Percentiles rank a stretch among this genome's conserved stretches.
These are phyloP conservation scores for Neelides sp. DNA, from an alignment of 1,140 invertebrate genomes.

Conservation along the genomic window DNA sequence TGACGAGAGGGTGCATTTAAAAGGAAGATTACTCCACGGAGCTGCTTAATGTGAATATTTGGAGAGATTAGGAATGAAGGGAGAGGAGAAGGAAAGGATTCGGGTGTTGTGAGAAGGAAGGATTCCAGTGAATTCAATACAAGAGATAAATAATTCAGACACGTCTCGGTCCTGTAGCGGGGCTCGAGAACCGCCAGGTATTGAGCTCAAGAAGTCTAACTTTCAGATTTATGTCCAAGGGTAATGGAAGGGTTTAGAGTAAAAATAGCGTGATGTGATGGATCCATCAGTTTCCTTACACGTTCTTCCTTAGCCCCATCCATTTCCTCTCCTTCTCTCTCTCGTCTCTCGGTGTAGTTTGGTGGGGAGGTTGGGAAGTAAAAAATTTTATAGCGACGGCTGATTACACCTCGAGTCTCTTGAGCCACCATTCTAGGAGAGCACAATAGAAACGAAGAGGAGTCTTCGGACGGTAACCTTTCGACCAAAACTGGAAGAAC, in stretches of 20 bases:
- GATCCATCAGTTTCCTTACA: no score
- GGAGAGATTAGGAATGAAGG: background rate
- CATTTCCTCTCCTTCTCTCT: no score
- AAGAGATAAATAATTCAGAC: slow-evolving; percentile 2
- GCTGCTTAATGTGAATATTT: background rate
- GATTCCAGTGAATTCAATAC: slow-evolving; percentile 3
- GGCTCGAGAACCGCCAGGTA: no score
- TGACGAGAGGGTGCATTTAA: slow-evolving; percentile 2
- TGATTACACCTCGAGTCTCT: slow-evolving; percentile 15
- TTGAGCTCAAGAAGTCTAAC: no score
- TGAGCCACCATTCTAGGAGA: background rate
- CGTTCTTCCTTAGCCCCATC: no score
- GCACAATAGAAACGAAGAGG: background rate
- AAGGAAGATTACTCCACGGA: background rate
- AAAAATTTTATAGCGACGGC: slow-evolving; percentile 12
- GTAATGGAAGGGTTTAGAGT: no score
- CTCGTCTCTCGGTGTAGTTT: background rate
- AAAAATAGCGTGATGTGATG: no score
- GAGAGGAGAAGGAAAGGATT: background rate
- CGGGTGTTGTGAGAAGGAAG: background rate
- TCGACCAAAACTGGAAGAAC: slow-evolving; percentile 24
- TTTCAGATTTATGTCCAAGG: no score
- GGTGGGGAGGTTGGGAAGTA: background rate
- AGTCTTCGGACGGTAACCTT: slow-evolving; percentile 23
- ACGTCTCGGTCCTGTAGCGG: no score